Conservation (phyloP, 2,797 vertebrate genomes). For the Lophotriccus pileatus region DNA sequence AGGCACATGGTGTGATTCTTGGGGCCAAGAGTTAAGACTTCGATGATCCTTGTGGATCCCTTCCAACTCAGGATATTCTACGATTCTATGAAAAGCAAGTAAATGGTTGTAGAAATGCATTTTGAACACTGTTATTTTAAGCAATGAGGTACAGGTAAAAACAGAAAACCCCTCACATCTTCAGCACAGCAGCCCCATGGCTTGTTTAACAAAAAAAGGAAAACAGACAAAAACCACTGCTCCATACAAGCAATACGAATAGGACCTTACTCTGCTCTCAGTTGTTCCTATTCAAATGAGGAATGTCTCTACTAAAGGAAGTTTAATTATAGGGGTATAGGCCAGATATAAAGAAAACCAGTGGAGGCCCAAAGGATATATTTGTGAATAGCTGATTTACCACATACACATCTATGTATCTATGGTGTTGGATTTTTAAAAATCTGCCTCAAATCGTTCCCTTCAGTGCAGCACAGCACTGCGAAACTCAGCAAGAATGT, state of each 20-base stretch:
- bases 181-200: neutral
- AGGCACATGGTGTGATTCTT: neutral
- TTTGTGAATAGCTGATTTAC: neutral
- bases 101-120: neutral
- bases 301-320: neutral
- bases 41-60: too few species aligned
- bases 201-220: neutral
- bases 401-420: neutral
- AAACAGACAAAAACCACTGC: neutral
- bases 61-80: neutral
- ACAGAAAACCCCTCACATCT: neutral
- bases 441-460: neutral
- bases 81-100: neutral
- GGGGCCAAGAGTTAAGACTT: neutral
- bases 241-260: fast-evolving
- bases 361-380: neutral
- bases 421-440: neutral
- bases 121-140: neutral
- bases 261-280: neutral
- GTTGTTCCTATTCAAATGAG: neutral
- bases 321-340: neutral
- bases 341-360: neutral
- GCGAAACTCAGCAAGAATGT: neutral
- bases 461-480: neutral
- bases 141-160: neutral